Evolutionary conservation across 1,140 invertebrate genomes (phyloP), one percentile per base, ranked within the genome.

Genomic region (Neotoxoptera formosana): DNA sequence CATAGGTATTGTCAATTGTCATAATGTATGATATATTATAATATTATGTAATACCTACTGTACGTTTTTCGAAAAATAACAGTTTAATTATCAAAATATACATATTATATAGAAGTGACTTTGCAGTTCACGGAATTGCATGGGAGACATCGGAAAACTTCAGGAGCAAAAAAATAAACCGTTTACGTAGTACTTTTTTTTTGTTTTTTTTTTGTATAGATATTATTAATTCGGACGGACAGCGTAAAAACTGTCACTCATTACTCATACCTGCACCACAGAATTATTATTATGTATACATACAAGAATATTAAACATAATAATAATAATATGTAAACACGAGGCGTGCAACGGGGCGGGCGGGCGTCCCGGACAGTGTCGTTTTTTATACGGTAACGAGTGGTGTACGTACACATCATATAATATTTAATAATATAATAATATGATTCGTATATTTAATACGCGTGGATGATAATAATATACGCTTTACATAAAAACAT

Each of bases 271-370:
- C 41, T 41, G 41, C 11, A 76, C n/a, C 11, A 76, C n/a, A n/a
- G n/a, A n/a, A 76, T n/a, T n/a, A n/a, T n/a, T n/a, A n/a, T n/a
- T n/a, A 76, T n/a, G n/a, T n/a, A 30, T 14, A 67, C 14, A n/a
- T 67, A 14, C 30, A 67, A 67, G 30, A n/a, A 67, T 67, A 67
- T 67, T n/a, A 67, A 67, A 76, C 17, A 76, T 34, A 76, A n/a
- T n/a, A n/a, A n/a, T n/a, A n/a, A n/a, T n/a, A n/a, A 76, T 76
- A 76, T 76, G 60, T 76, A 76, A 76, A 76, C 60, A 76, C 60
- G n/a, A n/a, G n/a, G 30, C 30, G 60, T n/a, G 7, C 30, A n/a
- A 67, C 60, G 1, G 11, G 11, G 60, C 17, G 11, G 11, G 60
- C 17, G 60, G 60, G 60, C 60, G 60, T 76, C 30, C 14, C 1